Conservation (phyloP, 2,797 vertebrate species). For the Coregonus sp. region DNA sequence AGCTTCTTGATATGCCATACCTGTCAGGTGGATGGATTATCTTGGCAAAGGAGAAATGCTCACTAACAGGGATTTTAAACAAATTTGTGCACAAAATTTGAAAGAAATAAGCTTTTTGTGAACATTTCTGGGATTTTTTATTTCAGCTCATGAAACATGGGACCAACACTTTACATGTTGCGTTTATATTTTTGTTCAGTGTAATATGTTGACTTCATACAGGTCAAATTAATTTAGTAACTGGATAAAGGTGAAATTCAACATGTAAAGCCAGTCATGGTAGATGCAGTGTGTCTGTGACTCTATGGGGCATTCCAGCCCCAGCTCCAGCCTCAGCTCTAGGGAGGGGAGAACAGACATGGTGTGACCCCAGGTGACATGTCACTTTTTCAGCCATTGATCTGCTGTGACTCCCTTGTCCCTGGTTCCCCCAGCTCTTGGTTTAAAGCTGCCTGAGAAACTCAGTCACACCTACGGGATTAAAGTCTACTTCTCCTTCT, state of each 20-base stretch:
- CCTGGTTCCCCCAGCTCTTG: conserved; percentile 31
- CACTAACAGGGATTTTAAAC: background rate
- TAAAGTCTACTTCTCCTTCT: conserved; percentile 32
- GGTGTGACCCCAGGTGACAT: conserved; percentile 39
- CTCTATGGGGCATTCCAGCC: conserved; percentile 11
- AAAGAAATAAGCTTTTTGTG: too few relatives aligned
- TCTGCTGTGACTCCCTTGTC: conserved; percentile 52
- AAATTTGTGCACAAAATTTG: too few relatives aligned
- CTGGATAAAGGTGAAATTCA: background rate
- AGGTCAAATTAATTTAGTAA: background rate
- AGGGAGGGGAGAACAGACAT: background rate
- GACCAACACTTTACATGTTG: background rate
- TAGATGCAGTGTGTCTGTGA: conserved; percentile 2
- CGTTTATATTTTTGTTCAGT: background rate
- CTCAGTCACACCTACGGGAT: conserved; percentile 68
- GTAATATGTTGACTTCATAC: background rate
- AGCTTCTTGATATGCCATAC: too few relatives aligned
- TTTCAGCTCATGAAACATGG: too few relatives aligned
- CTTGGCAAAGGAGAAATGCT: too few relatives aligned
- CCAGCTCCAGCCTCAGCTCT: background rate
- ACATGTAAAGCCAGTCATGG: background rate
- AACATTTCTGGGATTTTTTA: too few relatives aligned
- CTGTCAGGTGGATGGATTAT: too few relatives aligned
- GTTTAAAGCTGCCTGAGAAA: conserved; percentile 54
- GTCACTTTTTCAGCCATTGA: conserved; percentile 39